Percentiles rank a stretch among this genome's conserved stretches.
phyloP scores from a whole-genome alignment of 2,797 vertebrate genomes.

The Kryptopterus vitreolus region DNA sequence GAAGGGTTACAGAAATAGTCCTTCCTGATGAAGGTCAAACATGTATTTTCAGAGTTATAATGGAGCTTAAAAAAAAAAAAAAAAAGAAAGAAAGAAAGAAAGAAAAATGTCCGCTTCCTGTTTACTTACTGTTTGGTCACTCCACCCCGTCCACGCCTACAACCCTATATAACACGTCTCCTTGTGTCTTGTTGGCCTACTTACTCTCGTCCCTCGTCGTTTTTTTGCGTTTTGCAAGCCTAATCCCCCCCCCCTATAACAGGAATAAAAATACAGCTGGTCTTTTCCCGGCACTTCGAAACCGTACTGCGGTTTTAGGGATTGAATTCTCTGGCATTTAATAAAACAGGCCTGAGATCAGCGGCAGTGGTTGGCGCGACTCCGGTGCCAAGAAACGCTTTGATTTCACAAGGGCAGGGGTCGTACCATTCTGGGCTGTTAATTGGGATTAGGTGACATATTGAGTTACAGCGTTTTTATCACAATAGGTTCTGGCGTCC shows the following conservation, averaged over 20 bases:
- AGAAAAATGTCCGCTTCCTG: background rate
- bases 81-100: too few species aligned
- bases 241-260: too few species aligned
- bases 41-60: background rate
- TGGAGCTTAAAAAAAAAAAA: background rate
- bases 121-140: background rate
- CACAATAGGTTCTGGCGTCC: background rate
- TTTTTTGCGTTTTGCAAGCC: too few species aligned
- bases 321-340: conserved; percentile 14
- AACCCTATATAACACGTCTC: background rate
- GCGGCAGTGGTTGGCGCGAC: background rate
- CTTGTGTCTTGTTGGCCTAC: background rate
- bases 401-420: background rate
- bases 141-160: background rate
- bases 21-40: background rate
- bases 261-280: background rate
- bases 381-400: conserved; percentile 2
- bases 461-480: conserved; percentile 12
- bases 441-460: conserved; percentile 14
- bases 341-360: conserved; percentile 11
- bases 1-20: background rate
- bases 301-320: background rate
- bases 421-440: background rate
- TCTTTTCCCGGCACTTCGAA: background rate
- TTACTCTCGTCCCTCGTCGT: too few species aligned